A percentile compares a stretch with the other conserved stretches of the same genome.
Evolutionary conservation across 1,140 invertebrate species (phyloP).

Genomic region (Drosophila grimshawi): DNA sequence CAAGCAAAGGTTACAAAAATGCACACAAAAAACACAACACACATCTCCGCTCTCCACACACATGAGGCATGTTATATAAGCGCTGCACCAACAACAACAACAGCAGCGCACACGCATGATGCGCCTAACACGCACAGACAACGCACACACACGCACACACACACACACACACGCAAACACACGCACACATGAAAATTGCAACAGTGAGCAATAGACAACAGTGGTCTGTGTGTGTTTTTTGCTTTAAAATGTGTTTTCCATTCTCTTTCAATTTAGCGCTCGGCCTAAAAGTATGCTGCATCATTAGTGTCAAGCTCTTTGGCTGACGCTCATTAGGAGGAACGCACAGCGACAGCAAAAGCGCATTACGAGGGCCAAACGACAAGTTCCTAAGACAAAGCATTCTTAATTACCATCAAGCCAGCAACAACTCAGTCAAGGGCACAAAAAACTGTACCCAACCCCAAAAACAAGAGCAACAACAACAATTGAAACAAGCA

Average conservation of each 20-base stretch:
- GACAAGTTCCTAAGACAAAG: constrained; percentile 68
- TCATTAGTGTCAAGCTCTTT: constrained; percentile 70
- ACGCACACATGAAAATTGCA: constrained; percentile 53
- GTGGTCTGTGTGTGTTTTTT: constrained; percentile 18
- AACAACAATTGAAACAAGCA: constrained; percentile 47
- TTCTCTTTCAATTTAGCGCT: constrained; percentile 77
- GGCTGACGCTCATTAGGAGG: constrained; percentile 57
- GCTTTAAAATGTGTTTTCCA: constrained; percentile 69
- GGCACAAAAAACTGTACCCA: constrained; percentile 31
- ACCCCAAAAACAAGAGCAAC: background rate
- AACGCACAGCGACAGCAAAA: constrained; percentile 58
- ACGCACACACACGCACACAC: constrained; percentile 1
- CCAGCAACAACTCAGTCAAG: constrained; percentile 55
- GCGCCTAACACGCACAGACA: constrained; percentile 7
- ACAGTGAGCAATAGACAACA: constrained; percentile 13
- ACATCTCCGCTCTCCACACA: background rate
- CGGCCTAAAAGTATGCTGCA: constrained; percentile 76
- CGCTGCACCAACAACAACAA: constrained; percentile 5
- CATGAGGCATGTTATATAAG: constrained; percentile 54
- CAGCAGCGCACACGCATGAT: constrained; percentile 14
- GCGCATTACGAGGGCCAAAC: constrained; percentile 71
- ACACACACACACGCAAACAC: constrained; percentile 6
- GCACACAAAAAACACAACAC: constrained; percentile 9
- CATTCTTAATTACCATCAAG: constrained; percentile 38
- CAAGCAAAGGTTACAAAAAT: constrained; percentile 13